phyloP scores from a whole-genome alignment of 1,140 invertebrate species.

The Venturia canescens region DNA sequence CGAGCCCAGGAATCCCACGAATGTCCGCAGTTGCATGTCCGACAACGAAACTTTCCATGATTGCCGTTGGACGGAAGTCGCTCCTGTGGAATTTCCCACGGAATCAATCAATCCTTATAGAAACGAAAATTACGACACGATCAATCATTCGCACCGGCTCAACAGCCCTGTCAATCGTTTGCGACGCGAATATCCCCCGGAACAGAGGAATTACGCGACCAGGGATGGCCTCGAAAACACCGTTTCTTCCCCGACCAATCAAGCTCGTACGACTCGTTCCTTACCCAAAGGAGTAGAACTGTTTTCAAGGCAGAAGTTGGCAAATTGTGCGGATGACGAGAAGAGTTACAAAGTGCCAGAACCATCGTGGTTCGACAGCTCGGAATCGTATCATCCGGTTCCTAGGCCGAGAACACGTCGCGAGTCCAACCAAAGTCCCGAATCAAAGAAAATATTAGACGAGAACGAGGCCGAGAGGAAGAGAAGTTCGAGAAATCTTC shows the following conservation, averaged over 20 bases:
- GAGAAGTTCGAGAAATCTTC: slow-evolving; percentile 85
- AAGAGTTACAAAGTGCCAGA: not conserved
- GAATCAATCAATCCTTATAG: not conserved
- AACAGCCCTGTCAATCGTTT: not conserved
- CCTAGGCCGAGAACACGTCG: slow-evolving; percentile 16
- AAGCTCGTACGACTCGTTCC: not conserved
- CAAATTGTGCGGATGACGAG: not conserved
- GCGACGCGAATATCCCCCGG: not conserved
- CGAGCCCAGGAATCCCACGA: slow-evolving; percentile 3
- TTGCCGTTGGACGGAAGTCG: not conserved
- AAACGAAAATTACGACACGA: slow-evolving; percentile 37
- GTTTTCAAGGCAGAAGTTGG: slow-evolving; percentile 16
- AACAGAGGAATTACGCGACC: not conserved
- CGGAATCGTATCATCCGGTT: not conserved
- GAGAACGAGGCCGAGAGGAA: slow-evolving; percentile 69
- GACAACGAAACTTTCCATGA: slow-evolving; percentile 51
- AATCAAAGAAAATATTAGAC: slow-evolving; percentile 18
- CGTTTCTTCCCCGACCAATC: not conserved
- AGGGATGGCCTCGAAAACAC: not conserved
- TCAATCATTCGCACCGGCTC: not conserved
- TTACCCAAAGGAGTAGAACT: slow-evolving; percentile 19
- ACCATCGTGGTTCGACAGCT: not conserved
- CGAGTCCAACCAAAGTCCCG: slow-evolving; percentile 25
- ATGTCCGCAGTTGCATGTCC: slow-evolving; percentile 48
- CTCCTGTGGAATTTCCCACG: slow-evolving; percentile 19